A percentile compares a stretch with the other conserved stretches of the same genome.
These are phyloP conservation scores for Drosophila orena DNA, from an alignment of 1,140 invertebrate species.

Conservation along the genomic window DNA sequence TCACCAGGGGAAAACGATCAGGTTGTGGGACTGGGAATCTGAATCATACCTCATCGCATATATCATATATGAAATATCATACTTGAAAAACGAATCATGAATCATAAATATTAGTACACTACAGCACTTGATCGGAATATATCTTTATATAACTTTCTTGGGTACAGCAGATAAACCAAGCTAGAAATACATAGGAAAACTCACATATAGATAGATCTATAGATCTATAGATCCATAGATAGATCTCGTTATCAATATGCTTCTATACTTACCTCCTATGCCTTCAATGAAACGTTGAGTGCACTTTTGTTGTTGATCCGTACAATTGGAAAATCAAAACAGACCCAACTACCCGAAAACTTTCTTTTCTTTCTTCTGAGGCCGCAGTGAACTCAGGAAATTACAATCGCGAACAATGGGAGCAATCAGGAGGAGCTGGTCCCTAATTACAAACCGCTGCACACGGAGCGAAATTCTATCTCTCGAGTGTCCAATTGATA, in stretches of 20 bases:
- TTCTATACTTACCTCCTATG: too few relatives aligned
- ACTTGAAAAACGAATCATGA: too few relatives aligned
- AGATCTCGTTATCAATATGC: too few relatives aligned
- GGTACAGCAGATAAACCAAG: too few relatives aligned
- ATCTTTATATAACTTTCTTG: too few relatives aligned
- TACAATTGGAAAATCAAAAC: neutral
- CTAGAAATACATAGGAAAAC: too few relatives aligned
- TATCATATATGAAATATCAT: too few relatives aligned
- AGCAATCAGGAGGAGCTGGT: constrained; percentile 19
- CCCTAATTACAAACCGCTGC: constrained; percentile 8
- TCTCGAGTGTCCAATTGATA: constrained; percentile 43
- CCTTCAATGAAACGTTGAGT: too few relatives aligned
- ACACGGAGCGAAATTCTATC: constrained; percentile 30
- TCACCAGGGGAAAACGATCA: neutral
- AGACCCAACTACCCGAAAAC: neutral
- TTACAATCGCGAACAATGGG: constrained; percentile 11
- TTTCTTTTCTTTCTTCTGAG: neutral
- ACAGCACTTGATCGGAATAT: too few relatives aligned
- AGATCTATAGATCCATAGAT: too few relatives aligned
- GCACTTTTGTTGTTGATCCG: neutral
- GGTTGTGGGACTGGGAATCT: neutral
- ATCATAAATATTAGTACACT: too few relatives aligned
- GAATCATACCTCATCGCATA: neutral
- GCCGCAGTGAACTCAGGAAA: neutral
- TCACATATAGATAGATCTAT: too few relatives aligned